Evolutionary conservation across 2,797 vertebrate species (phyloP), one percentile per base, ranked within the genome.

Genomic region (Lutjanus argentimaculatus): DNA sequence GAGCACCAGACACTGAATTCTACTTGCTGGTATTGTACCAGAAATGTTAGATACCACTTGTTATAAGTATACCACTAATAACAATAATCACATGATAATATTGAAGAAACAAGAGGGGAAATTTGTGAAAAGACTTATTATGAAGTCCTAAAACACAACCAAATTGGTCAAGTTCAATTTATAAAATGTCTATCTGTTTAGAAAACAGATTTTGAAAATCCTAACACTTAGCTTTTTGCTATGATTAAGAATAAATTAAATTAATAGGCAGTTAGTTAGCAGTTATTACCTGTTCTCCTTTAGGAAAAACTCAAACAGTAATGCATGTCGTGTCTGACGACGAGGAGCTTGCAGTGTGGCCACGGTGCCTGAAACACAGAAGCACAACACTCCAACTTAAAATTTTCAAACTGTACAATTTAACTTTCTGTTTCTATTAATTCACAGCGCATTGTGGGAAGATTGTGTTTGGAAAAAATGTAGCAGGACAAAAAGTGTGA

Each of bases 271-370:
- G 40, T 2, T 6, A 36, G 30, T 36, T 36, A 4, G 30, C 30
- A 36, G 30, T 42, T 25, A 70, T 65, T 90, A 90, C 88, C 86
- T 88, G 75, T 70, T n/a, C 10, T 82, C 64, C 67, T 83, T 79
- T 16, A 72, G 74, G 53, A 71, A 64, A 80, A 59, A 46, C 67
- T 75, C 49, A 73, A 63, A 53, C 53, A 53, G 75, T 63, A 65
- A 69, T 57, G 59, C 67, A 80, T 46, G 19, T 59, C 8, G 2
- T 58, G 67, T 70, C 22, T 65, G 72, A 59, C 22, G 72, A 79
- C 13, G 48, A 62, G 48, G 19, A 57, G 36, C 49, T 45, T 6
- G 61, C 56, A 49, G 55, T 59, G 16, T 70, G n/a, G 74, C 30
- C 75, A 43, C 25, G 4, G 52, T 17, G 15, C 73, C 87, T 89